Evolutionary conservation across 2,797 vertebrate genomes (phyloP), one percentile per base, ranked within the genome.

Genomic region (Oryzias dopingdopingensis): DNA sequence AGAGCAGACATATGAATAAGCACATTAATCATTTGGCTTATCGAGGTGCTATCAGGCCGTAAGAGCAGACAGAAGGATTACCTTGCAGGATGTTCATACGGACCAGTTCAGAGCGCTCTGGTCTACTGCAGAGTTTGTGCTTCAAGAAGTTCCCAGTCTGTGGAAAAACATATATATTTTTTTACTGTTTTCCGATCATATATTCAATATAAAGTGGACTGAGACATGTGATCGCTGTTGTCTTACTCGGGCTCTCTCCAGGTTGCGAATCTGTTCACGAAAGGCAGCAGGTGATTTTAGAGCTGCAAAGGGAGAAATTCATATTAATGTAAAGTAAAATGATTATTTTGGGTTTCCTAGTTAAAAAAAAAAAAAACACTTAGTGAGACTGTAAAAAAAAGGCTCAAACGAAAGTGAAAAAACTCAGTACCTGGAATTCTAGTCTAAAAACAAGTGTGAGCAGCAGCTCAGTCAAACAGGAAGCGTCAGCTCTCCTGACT

Each of bases 51-150:
- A 14, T 56, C 43, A 41, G 41, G 4, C 0, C 49, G n/a, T 17
- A 17, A 45, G 61, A 55, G 59, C 32, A 57, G 62, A 55, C 49
- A 63, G 49, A 29, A 37, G 4, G 70, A 68, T 52, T 90, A 98
- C 97, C 97, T 93, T 98, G 93, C 2, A 98, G 91, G 81, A 99
- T 98, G 82, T 97, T 96, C 96, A 98, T 96, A 60, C 95, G 96
- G 75, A 98, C 94, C 73, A 99, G 88, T 79, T 98, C 96, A 0
- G 96, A 94, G 29, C 95, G 94, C 47, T 95, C 89, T 0, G 96
- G 96, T 70, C 97, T 86, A 72, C 94, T 96, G 77, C 94, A 93
- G 68, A 98, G 96, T 91, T 98, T 99, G 86, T 99, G 96, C 84
- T 99, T 99, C 81, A 99, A 71, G 81, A 98, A 96, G 81, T 94